Percentiles rank a stretch among this genome's conserved stretches.
phyloP scores from a whole-genome alignment of 2,888 invertebrate species.

The Encarsia formosa region DNA sequence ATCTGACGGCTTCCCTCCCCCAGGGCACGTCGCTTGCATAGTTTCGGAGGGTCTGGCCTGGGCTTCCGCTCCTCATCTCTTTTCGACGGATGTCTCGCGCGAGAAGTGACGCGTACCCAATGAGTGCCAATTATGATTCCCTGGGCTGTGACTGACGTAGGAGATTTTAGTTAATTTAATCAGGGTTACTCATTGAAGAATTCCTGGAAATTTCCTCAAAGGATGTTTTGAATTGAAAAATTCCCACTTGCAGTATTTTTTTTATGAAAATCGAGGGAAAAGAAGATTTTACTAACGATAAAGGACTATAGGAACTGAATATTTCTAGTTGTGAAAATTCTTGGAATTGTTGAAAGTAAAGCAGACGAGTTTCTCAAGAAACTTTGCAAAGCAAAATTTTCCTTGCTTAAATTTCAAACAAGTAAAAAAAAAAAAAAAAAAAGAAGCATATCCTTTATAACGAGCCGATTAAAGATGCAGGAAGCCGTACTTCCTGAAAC shows the following conservation, averaged over 20 bases:
- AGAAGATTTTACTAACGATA: too few species aligned
- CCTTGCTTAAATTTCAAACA: too few species aligned
- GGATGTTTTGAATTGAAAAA: neutral
- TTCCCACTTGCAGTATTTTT: neutral
- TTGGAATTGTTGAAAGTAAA: too few species aligned
- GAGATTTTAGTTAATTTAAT: too few species aligned
- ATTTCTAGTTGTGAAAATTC: too few species aligned
- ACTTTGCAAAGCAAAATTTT: too few species aligned
- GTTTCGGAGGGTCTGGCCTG: slow-evolving; percentile 36
- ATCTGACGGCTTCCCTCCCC: slow-evolving; percentile 43
- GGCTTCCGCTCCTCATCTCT: slow-evolving; percentile 21
- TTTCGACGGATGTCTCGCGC: slow-evolving; percentile 40
- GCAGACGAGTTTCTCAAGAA: too few species aligned
- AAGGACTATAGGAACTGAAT: too few species aligned
- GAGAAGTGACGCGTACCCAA: slow-evolving; percentile 29
- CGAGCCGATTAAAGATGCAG: slow-evolving; percentile 22
- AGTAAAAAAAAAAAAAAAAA: neutral
- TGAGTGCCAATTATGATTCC: slow-evolving; percentile 37
- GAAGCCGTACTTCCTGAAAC: slow-evolving; percentile 1
- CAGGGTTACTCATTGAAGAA: too few species aligned
- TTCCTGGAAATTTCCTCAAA: neutral
- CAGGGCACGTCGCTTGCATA: slow-evolving; percentile 45
- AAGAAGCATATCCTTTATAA: slow-evolving; percentile 12
- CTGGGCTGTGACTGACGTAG: slow-evolving; percentile 12
- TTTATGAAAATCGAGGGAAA: neutral